Evolutionary conservation across 2,113 vertebrate species (phyloP).

Genomic region (Dunckerocampus dactyliophorus): DNA sequence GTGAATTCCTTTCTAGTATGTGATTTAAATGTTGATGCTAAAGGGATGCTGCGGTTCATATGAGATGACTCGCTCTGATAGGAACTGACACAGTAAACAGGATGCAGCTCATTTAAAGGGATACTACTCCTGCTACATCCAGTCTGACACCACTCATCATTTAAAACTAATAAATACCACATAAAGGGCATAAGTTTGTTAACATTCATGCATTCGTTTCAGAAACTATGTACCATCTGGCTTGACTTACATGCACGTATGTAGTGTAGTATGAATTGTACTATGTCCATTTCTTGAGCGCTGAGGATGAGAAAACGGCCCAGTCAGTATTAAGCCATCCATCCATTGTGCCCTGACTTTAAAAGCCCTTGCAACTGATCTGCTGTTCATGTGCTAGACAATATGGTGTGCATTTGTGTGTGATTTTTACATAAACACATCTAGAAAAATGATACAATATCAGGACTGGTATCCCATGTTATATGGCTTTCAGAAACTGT

Average conservation of each 20-base stretch:
- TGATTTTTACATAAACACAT: background rate
- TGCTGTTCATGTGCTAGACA: background rate
- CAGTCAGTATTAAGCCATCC: background rate
- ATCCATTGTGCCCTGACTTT: background rate
- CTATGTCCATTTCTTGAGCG: background rate
- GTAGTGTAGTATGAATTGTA: background rate
- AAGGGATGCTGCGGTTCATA: background rate
- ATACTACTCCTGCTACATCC: background rate
- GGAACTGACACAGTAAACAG: background rate
- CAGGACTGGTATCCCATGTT: background rate
- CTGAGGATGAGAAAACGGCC: background rate
- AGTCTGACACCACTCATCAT: background rate
- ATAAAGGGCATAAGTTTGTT: background rate
- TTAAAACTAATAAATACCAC: background rate
- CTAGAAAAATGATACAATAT: background rate
- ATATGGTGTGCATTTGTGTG: background rate
- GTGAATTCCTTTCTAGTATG: background rate
- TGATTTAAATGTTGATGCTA: background rate
- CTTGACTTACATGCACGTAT: background rate
- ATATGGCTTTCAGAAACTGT: background rate
- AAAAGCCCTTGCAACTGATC: too few relatives aligned
- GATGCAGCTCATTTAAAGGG: slow-evolving; percentile 12
- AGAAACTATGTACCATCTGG: background rate
- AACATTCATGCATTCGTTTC: background rate
- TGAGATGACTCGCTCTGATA: slow-evolving; percentile 1